Evolutionary conservation across 2,888 invertebrate genomes (phyloP).

Genomic region (Eurytoma adleriae): DNA sequence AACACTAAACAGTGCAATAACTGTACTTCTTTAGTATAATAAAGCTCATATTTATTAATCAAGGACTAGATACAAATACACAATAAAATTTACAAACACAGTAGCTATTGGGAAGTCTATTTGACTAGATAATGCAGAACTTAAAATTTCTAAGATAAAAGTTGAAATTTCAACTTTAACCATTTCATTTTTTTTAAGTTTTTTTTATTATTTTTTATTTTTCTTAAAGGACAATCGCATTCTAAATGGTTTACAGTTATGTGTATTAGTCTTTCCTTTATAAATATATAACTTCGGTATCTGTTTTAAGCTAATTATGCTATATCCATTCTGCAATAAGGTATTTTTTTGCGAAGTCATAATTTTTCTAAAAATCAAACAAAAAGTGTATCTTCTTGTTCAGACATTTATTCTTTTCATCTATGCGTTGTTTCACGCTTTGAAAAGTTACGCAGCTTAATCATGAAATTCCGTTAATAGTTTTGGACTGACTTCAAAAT

Average conservation of each 20-base stretch:
- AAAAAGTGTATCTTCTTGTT: conserved; percentile 33
- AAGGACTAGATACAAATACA: conserved; percentile 27
- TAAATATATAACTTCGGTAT: conserved; percentile 59
- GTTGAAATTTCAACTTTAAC: conserved; percentile 48
- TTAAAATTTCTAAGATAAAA: conserved; percentile 28
- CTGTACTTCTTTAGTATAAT: conserved; percentile 24
- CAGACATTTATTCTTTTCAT: conserved; percentile 17
- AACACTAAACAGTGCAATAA: conserved; percentile 24
- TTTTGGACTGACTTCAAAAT: conserved; percentile 40
- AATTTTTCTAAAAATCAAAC: conserved; percentile 16
- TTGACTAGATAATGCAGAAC: conserved; percentile 19
- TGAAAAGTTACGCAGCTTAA: conserved; percentile 25
- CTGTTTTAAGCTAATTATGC: conserved; percentile 56
- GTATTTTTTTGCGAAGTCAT: conserved; percentile 41
- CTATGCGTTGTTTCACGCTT: conserved; percentile 20
- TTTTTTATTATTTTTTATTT: conserved; percentile 25
- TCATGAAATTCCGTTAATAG: conserved; percentile 52
- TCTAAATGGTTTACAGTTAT: conserved; percentile 48
- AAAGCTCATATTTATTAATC: conserved; percentile 23
- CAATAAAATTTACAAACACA: conserved; percentile 43
- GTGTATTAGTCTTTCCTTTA: conserved; percentile 55
- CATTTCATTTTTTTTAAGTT: conserved; percentile 19
- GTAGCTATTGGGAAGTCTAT: conserved; percentile 7
- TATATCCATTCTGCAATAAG: conserved; percentile 48
- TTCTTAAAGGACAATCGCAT: conserved; percentile 40